Conservation (phyloP, 2,797 vertebrate species). For the Trichosurus vulpecula region DNA sequence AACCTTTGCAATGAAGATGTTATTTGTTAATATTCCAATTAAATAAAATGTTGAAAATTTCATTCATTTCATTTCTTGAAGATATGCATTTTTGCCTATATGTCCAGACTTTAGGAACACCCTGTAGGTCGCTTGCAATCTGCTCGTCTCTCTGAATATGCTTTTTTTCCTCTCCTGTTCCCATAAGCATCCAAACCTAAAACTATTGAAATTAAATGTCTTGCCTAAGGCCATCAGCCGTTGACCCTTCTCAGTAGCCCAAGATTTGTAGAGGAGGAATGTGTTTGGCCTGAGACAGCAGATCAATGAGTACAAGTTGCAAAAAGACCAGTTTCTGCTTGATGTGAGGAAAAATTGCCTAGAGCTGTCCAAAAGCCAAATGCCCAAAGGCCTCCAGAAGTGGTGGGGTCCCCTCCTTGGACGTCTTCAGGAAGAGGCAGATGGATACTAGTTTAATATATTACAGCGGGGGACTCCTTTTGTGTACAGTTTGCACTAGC, state of each 20-base stretch:
- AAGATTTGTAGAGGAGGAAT: background rate
- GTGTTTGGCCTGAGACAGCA: background rate
- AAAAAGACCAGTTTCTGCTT: background rate
- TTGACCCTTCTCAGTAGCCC: background rate
- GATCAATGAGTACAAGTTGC: background rate
- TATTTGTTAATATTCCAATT: too few species aligned
- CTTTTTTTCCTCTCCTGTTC: background rate
- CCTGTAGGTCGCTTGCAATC: background rate
- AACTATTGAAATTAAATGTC: background rate
- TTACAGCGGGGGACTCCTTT: background rate
- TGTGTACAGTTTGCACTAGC: background rate
- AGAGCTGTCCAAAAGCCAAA: background rate
- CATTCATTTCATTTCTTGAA: too few species aligned
- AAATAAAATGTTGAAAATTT: too few species aligned
- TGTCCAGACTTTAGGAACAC: too few species aligned
- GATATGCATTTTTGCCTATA: too few species aligned
- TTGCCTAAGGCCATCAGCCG: background rate
- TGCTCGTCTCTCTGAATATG: background rate
- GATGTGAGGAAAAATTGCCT: background rate
- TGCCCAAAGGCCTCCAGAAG: background rate
- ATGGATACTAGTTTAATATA: background rate
- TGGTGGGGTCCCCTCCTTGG: background rate
- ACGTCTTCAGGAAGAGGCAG: background rate
- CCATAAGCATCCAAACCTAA: background rate
- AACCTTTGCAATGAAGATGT: too few species aligned